Conservation (phyloP, 2,113 vertebrate species). For the Psilopogon haemacephalus region DNA sequence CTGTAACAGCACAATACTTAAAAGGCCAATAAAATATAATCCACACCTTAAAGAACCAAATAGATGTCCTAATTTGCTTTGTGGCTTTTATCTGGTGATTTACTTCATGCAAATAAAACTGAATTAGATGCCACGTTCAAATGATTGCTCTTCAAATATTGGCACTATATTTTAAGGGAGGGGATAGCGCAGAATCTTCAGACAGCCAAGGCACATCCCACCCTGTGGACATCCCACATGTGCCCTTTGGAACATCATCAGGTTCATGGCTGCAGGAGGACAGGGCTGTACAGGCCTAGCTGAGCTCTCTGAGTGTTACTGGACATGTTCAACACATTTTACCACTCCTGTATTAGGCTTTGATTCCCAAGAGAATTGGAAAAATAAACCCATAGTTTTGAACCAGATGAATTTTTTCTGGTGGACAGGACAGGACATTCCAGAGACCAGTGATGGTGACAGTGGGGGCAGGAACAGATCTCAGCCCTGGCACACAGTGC, state of each 20-base stretch:
- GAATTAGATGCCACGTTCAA: neutral
- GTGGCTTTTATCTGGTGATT: neutral
- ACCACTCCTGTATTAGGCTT: neutral
- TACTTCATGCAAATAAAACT: neutral
- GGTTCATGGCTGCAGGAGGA: neutral
- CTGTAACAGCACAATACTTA: neutral
- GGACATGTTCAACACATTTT: neutral
- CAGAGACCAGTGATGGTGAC: neutral
- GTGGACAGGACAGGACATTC: neutral
- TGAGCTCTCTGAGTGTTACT: neutral
- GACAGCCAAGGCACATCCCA: neutral
- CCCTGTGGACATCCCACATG: neutral
- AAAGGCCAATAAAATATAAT: neutral
- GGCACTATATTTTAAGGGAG: neutral
- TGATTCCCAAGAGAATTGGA: neutral
- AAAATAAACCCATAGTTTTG: neutral
- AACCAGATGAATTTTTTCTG: neutral
- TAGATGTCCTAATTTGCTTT: neutral
- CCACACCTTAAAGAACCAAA: neutral
- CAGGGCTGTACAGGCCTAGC: accelerated
- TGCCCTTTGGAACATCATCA: neutral
- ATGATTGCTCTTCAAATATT: neutral
- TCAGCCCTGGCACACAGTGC: neutral
- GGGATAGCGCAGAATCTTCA: neutral
- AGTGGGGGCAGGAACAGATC: neutral